phyloP scores from a whole-genome alignment of 1,140 invertebrate species.

The Reticulitermes speratus region DNA sequence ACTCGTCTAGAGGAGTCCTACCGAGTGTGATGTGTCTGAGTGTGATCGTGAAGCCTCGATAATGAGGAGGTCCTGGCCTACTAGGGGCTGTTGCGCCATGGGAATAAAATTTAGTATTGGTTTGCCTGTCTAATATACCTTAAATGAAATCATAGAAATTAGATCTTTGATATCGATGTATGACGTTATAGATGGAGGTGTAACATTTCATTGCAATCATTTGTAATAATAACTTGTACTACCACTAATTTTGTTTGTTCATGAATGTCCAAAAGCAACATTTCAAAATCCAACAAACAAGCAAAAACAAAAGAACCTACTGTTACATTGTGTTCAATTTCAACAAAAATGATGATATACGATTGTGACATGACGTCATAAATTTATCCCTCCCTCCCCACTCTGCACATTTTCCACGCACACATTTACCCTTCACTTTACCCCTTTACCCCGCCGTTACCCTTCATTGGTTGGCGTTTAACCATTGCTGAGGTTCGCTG shows the following conservation, averaged over 20 bases:
- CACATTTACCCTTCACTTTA: conserved; percentile 2
- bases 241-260: conserved; percentile 10
- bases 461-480: conserved; percentile 17
- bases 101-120: too few relatives aligned
- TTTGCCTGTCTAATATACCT: too few relatives aligned
- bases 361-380: neutral
- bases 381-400: neutral
- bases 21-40: too few relatives aligned
- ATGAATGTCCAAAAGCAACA: conserved; percentile 12
- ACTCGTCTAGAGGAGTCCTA: too few relatives aligned
- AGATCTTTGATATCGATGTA: neutral
- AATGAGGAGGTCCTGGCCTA: too few relatives aligned
- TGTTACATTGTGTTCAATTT: neutral
- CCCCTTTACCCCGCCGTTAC: conserved; percentile 7
- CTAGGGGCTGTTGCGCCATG: too few relatives aligned
- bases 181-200: neutral
- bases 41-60: too few relatives aligned
- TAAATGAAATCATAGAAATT: neutral
- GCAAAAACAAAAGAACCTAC: neutral
- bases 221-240: neutral
- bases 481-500: neutral
- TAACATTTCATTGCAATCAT: neutral
- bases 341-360: neutral
- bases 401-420: neutral
- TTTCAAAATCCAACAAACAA: conserved; percentile 9